Evolutionary conservation across 2,113 vertebrate species (phyloP), one percentile per base, ranked within the genome.

Genomic region (Lutjanus erythropterus): DNA sequence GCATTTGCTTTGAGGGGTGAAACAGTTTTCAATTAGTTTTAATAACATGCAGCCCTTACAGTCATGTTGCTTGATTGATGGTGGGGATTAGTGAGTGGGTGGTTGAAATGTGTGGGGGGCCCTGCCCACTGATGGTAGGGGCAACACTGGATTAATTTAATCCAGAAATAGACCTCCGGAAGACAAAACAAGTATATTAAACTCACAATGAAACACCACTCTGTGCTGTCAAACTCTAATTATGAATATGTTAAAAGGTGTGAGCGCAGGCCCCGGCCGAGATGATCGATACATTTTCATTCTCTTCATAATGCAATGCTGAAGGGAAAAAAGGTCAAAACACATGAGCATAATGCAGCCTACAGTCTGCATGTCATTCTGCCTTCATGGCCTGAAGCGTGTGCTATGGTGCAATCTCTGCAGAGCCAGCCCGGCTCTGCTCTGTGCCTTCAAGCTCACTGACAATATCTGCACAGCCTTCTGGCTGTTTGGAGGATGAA

Each of bases 401-500:
- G 64, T 2, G 27, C 61, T 56, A 25, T 37, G 7, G 61, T 58
- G 64, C 78, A 81, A 80, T 89, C 86, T 81, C 80, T 66, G 52
- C 83, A 87, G 83, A 85, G 75, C 42, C 80, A 70, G 77, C 16
- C 68, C 47, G 5, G 74, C 81, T 62, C 62, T 64, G 75, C 79
- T 68, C 73, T 33, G 72, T 35, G 81, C 78, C 81, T 84, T 2
- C 42, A 64, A 89, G 84, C 84, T 74, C 52, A 21, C 81, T 73
- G 84, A 85, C 83, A 81, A 75, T 86, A 89, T 87, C 87, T 78
- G 81, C 70, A 66, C 85, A 75, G 81, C 81, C 88, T 78, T 41
- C 69, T 62, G 80, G 88, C 83, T 89, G 78, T 88, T 89, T 88
- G 74, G 79, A 85, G 74, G 85, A 66, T 58, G 68, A 81, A 89